Evolutionary conservation across 2,888 invertebrate species (phyloP).

Genomic region (Chaitophorus viminalis): DNA sequence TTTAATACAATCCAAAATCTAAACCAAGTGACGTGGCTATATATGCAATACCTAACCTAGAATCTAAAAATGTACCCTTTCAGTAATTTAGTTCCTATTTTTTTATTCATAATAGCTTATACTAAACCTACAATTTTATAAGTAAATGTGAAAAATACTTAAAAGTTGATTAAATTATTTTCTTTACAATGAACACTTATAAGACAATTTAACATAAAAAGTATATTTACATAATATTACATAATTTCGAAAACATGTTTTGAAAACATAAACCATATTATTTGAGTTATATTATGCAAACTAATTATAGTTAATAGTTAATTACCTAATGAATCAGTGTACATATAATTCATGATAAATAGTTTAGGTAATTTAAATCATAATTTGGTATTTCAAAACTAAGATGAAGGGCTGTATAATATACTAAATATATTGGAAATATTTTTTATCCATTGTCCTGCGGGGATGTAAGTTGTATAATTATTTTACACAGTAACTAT

Average conservation of each 20-base stretch:
- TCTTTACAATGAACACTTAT: neutral
- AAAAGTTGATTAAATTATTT: neutral
- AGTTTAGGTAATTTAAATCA: neutral
- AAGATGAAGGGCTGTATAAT: neutral
- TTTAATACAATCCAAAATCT: neutral
- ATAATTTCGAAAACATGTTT: neutral
- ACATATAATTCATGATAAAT: neutral
- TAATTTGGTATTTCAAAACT: neutral
- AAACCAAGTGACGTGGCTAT: neutral
- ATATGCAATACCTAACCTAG: no score
- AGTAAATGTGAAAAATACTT: neutral
- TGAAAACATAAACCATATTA: neutral
- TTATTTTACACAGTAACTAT: neutral
- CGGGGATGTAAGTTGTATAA: neutral
- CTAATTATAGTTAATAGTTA: neutral
- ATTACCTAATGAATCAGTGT: neutral
- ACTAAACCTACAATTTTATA: no score
- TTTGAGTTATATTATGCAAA: neutral
- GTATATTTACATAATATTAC: neutral
- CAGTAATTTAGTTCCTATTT: neutral
- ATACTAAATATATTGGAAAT: neutral
- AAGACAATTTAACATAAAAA: neutral
- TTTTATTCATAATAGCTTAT: neutral
- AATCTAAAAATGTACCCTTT: no score
- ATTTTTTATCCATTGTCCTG: neutral